A percentile compares a stretch with the other conserved stretches of the same genome.
Evolutionary conservation across 2,797 vertebrate species (phyloP).

Genomic region (Mastacembelus armatus): DNA sequence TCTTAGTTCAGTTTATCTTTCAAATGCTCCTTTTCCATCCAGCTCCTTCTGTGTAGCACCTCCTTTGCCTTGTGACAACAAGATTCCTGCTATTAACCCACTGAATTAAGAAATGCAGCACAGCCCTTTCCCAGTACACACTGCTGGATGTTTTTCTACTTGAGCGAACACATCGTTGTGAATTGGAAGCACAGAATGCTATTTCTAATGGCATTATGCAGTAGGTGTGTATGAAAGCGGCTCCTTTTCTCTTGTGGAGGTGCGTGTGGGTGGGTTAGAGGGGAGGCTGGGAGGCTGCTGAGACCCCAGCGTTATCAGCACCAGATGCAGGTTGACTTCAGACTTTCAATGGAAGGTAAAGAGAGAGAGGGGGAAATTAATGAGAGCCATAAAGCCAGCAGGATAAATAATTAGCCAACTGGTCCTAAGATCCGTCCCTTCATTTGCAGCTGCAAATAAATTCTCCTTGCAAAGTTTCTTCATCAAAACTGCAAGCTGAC

Average conservation of each 20-base stretch:
- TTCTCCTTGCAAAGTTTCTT: conserved; percentile 66
- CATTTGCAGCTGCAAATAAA: conserved; percentile 71
- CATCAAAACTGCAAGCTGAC: conserved; percentile 64
- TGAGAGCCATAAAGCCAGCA: conserved; percentile 85
- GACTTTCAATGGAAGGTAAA: conserved; percentile 84
- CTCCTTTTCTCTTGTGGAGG: conserved; percentile 58
- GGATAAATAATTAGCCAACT: conserved; percentile 87
- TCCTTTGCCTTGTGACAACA: conserved; percentile 6
- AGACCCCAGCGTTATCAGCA: conserved; percentile 82
- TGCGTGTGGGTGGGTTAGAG: conserved; percentile 72
- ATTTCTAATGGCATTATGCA: conserved; percentile 72
- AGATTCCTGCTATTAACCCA: conserved; percentile 2
- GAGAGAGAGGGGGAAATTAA: conserved; percentile 84
- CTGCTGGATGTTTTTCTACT: conserved; percentile 33
- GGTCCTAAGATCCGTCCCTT: conserved; percentile 75
- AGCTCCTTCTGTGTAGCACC: conserved; percentile 1
- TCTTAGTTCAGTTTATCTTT: neutral
- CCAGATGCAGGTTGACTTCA: conserved; percentile 85
- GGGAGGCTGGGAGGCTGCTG: conserved; percentile 72
- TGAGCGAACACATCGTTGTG: conserved; percentile 50
- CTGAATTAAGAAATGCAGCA: conserved; percentile 44
- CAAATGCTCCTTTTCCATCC: no score
- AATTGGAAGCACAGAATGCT: conserved; percentile 58
- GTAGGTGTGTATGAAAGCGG: conserved; percentile 63
- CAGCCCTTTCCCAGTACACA: conserved; percentile 33